Base-by-base conservation (phyloP, 2,888 invertebrate species). In the Ichneumon xanthorius region DNA sequence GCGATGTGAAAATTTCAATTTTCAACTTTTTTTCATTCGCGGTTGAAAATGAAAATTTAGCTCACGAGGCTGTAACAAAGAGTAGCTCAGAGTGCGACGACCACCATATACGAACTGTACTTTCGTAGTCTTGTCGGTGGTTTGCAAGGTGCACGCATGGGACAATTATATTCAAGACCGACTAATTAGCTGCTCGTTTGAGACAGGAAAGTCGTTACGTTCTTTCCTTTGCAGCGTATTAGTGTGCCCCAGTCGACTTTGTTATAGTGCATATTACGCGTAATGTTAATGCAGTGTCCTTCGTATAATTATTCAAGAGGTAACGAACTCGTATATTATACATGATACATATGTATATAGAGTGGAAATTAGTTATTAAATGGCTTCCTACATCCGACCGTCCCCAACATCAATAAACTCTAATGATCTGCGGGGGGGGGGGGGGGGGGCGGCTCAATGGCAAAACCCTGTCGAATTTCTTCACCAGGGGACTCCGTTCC, bases 151-250 rank as follows among this genome's bases (percentile, higher is more conserved):
- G 63, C 63, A 63, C 61, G 33, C 61, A 16, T 33, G 16, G 63
- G 63, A 81, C 86, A 86, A 86, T 86, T 86, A 86, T 82, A 82
- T 84, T 61, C 72, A 26, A 82, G 78, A 68, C 40, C 58, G 84
- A 45, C 73, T 83, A 87, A 87, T 87, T 84, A 84, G 77, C 71
- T 48, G 75, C 85, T 73, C 78, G 78, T 81, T 85, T 80, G 78
- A 82, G 82, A 80, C 68, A 77, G 84, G 85, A 83, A 87, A 80
- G 80, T 86, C 80, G 77, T 87, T 84, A 86, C 67, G 61, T 26
- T 73, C 53, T 72, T 82, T 19, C 78, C 68, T 68, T 26, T 67
- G 63, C 4, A 37, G 67, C 45, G 40, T 55, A 82, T 82, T 77
- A 85, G 50, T 45, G 22, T 22, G 14, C 4, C n/a, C 37, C 71